Evolutionary conservation across 37 sponge, comb jelly and placozoan genomes (phyloP).

Genomic region (Petrosia ficiformis): DNA sequence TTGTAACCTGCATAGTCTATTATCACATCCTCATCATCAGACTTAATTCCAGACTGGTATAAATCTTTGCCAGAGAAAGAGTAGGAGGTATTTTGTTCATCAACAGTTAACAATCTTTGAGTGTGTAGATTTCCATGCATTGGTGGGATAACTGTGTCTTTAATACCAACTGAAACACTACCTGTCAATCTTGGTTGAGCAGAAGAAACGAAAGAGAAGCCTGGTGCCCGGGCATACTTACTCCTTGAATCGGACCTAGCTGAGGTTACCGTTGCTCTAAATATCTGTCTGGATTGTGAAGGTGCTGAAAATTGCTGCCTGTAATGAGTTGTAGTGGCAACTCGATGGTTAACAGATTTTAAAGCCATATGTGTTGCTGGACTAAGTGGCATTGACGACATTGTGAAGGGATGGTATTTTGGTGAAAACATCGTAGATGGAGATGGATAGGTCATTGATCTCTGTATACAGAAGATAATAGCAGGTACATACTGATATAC

Average conservation of each 20-base stretch:
- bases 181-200: not conserved
- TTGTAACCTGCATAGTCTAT: not conserved
- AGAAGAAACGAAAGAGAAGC: not conserved
- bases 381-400: not conserved
- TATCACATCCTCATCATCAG: constrained; percentile 3
- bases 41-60: not conserved
- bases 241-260: not conserved
- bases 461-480: constrained; percentile 19
- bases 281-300: not conserved
- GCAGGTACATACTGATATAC: not conserved
- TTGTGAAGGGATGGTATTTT: not conserved
- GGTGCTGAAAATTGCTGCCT: constrained; percentile 9
- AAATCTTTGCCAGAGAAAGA: no score
- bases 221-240: not conserved
- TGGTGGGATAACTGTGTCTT: no score
- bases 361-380: constrained; percentile 25
- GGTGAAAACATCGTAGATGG: constrained; percentile 19
- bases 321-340: constrained; percentile 21
- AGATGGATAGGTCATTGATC: constrained; percentile 64
- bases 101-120: not conserved
- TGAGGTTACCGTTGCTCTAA: not conserved
- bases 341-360: constrained; percentile 2
- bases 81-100: no score
- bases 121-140: not conserved
- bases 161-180: no score